Conservation (phyloP, 53 echinoderm and acorn worm species). For the Antedon mediterranea region DNA sequence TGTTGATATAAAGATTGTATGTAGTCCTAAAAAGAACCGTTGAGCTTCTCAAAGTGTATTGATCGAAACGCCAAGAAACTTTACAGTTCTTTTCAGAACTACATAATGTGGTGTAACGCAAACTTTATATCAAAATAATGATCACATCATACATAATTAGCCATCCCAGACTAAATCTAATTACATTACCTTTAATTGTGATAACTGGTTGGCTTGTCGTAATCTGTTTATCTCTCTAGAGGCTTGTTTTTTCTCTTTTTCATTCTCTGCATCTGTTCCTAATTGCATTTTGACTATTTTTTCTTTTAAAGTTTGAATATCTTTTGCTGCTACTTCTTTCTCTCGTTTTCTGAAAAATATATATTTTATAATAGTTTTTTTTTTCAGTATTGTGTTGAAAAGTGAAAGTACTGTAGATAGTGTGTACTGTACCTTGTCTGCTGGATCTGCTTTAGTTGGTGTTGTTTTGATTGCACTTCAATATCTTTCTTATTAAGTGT, state of each 20-base stretch:
- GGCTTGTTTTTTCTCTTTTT: background rate
- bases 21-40: no score
- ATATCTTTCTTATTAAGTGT: constrained; percentile 35
- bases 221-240: background rate
- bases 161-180: no score
- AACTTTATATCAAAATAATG: no score
- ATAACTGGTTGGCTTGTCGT: background rate
- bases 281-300: background rate
- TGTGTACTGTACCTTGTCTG: constrained; percentile 53
- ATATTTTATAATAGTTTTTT: no score
- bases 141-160: no score
- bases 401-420: no score
- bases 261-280: background rate
- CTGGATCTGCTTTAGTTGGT: constrained; percentile 37
- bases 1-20: no score
- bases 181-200: background rate
- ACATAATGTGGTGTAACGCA: no score
- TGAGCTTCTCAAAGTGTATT: no score
- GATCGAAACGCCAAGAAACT: no score
- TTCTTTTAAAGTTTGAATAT: background rate
- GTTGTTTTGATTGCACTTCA: constrained; percentile 36
- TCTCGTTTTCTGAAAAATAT: background rate
- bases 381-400: no score
- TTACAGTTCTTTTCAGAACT: no score
- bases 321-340: background rate